Evolutionary conservation across 30 jellyfish, hydroid and myxozoan genomes (phyloP).

Genomic region (Pseudorhiza aurosa): DNA sequence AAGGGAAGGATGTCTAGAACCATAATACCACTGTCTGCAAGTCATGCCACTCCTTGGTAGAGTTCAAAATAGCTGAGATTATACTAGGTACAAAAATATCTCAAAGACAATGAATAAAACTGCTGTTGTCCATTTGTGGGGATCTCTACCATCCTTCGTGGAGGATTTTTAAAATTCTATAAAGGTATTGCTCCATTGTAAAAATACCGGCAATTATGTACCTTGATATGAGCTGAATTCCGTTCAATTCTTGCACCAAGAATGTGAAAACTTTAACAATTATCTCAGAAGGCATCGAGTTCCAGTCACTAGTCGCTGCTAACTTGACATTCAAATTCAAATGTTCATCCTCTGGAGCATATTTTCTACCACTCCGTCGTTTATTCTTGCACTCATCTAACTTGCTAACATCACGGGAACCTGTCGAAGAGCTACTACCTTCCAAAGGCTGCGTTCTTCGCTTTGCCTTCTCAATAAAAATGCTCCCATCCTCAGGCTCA

Average conservation of each 20-base stretch:
- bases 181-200: background rate
- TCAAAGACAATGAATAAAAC: no score
- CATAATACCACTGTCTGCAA: conserved; percentile 60
- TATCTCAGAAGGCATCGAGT: conserved; percentile 29
- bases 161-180: background rate
- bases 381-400: background rate
- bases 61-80: background rate
- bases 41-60: conserved; percentile 26
- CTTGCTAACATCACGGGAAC: no score
- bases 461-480: background rate
- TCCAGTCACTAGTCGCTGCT: background rate
- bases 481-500: conserved; percentile 22
- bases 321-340: no score
- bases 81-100: no score
- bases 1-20: conserved; percentile 50
- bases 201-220: no score
- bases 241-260: background rate
- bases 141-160: no score
- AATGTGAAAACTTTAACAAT: conserved; percentile 36
- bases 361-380: background rate
- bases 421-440: background rate
- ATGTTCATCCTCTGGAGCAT: no score
- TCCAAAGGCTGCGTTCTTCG: background rate
- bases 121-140: no score
- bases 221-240: conserved; percentile 34